Evolutionary conservation across 1,140 invertebrate genomes (phyloP).

Genomic region (Drosophila aff.): DNA sequence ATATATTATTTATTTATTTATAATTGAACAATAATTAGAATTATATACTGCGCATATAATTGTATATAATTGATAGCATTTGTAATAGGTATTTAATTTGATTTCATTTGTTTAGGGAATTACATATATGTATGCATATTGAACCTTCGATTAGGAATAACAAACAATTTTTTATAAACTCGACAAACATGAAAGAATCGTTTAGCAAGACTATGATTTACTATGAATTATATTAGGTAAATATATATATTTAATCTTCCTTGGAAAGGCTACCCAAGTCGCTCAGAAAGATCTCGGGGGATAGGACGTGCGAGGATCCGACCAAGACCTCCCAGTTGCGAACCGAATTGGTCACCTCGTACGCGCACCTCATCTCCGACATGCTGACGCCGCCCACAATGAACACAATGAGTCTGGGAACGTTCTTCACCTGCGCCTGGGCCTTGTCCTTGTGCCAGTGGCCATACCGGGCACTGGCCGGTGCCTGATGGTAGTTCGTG

Average conservation of each 20-base stretch:
- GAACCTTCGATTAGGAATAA: slow-evolving; percentile 36
- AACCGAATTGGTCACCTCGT: slow-evolving; percentile 97
- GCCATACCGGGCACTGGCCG: slow-evolving; percentile 98
- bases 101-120: slow-evolving; percentile 17
- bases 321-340: slow-evolving; percentile 99
- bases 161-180: slow-evolving; percentile 35
- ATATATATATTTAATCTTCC: slow-evolving; percentile 69
- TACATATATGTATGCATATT: slow-evolving; percentile 19
- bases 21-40: slow-evolving; percentile 16
- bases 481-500: slow-evolving; percentile 92
- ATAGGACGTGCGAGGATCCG: slow-evolving; percentile 98
- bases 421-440: slow-evolving; percentile 96
- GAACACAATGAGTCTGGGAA: slow-evolving; percentile 98
- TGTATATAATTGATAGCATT: slow-evolving; percentile 18
- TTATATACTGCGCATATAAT: slow-evolving; percentile 18
- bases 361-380: slow-evolving; percentile 98
- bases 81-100: slow-evolving; percentile 9
- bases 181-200: slow-evolving; percentile 26
- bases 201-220: slow-evolving; percentile 29
- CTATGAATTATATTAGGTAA: slow-evolving; percentile 9
- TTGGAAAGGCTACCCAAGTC: slow-evolving; percentile 92
- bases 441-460: slow-evolving; percentile 99
- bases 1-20: slow-evolving; percentile 20
- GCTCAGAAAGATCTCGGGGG: slow-evolving; percentile 96
- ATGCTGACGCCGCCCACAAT: slow-evolving; percentile 98